Evolutionary conservation across 2,113 vertebrate species (phyloP), one percentile per base, ranked within the genome.

Genomic region (Corythornis vintsioides): DNA sequence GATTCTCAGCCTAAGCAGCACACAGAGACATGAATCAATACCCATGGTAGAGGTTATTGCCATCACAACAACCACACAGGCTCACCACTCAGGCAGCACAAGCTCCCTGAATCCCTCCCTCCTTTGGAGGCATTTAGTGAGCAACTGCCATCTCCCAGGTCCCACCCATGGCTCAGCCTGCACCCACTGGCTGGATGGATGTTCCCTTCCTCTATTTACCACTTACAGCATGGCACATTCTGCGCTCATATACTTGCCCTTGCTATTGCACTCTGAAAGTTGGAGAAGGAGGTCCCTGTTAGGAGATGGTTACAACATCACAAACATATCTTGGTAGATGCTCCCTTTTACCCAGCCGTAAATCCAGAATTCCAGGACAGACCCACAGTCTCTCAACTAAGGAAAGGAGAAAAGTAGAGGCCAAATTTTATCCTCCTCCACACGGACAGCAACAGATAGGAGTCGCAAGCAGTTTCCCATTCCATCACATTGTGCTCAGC

Each of bases 141-240:
- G 6, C 43, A 45, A 45, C 43, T 45, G 43, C 43, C 43, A 45
- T 45, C 43, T 45, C 43, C 11, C 43, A 45, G 43, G 43, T 45
- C 43, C 43, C 43, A 45, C 43, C 43, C 43, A 45, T 4, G 11
- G 45, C 77, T 56, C 71, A 67, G 43, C 38, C 56, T 42, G 6
- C 65, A 50, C 11, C 3, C 1, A 0, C 31, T 19, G 42, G 2
- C 24, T n/a, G 3, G 8, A 4, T 24, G 21, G 8, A 4, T 24
- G 21, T 6, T 13, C 64, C 18, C 20, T 57, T 2, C 22, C 19
- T 47, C 17, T 4, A 31, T 33, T 82, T 10, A 26, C 3, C 73
- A 12, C 65, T 11, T 9, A 35, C 17, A 7, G 6, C 40, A 18
- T 45, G 28, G 15, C 33, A 79, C 0, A 48, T 48, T 20, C 72